phyloP scores from a whole-genome alignment of 2,797 vertebrate species.

The Pseudocheirus occidentalis region DNA sequence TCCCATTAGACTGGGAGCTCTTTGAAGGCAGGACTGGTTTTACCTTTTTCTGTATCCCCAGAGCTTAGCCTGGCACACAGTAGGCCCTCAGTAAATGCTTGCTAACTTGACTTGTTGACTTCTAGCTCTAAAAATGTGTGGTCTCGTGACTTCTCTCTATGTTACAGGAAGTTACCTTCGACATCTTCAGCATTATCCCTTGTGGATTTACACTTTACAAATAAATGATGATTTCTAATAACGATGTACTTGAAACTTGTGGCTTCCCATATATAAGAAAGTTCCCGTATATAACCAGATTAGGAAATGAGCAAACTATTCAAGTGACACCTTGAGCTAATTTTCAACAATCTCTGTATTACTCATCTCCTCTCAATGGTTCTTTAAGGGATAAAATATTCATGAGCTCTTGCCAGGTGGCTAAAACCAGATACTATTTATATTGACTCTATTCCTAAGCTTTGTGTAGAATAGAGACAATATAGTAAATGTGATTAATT shows the following conservation, averaged over 20 bases:
- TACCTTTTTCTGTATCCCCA: neutral
- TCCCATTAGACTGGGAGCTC: neutral
- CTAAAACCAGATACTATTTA: neutral
- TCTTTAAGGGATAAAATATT: neutral
- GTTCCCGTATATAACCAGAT: neutral
- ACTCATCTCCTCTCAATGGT: neutral
- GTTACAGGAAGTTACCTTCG: neutral
- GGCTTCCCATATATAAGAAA: neutral
- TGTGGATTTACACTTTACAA: neutral
- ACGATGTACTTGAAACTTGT: neutral
- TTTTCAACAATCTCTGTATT: neutral
- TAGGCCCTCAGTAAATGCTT: neutral
- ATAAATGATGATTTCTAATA: neutral
- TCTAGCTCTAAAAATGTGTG: neutral
- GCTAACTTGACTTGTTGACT: neutral
- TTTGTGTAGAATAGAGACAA: neutral
- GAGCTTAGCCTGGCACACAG: neutral
- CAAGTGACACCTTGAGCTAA: neutral
- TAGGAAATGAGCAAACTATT: neutral
- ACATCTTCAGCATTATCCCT: neutral
- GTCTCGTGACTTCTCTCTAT: neutral
- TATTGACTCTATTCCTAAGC: neutral
- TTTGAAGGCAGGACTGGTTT: neutral
- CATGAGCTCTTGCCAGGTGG: neutral
- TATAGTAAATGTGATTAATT: neutral